phyloP scores from a whole-genome alignment of 1,140 invertebrate genomes.

The Drosophila murphyi region DNA sequence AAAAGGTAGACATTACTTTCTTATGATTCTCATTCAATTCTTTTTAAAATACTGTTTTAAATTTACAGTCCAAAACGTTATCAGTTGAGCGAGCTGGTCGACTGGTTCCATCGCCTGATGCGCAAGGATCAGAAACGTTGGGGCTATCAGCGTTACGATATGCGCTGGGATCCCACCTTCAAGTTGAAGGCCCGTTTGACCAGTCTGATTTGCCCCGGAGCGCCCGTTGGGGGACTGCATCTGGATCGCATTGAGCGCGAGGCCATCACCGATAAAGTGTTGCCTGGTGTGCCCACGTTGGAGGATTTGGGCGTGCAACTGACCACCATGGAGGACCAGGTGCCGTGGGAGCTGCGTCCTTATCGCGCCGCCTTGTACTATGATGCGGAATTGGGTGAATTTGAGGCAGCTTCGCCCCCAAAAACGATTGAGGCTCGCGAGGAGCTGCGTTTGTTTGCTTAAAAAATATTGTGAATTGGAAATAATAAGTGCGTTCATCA shows the following conservation, averaged over 20 bases:
- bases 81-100: slow-evolving; percentile 89
- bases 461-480: slow-evolving; percentile 63
- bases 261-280: slow-evolving; percentile 89
- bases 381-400: slow-evolving; percentile 91
- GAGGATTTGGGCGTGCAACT: slow-evolving; percentile 94
- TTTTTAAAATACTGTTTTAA: not conserved
- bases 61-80: slow-evolving; percentile 91
- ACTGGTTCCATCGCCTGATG: slow-evolving; percentile 90
- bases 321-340: slow-evolving; percentile 90
- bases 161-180: slow-evolving; percentile 90
- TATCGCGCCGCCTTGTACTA: slow-evolving; percentile 89
- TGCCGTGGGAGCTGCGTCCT: slow-evolving; percentile 91
- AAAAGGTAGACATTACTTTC: no score
- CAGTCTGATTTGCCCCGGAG: slow-evolving; percentile 87
- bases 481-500: slow-evolving; percentile 69
- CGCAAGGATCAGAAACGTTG: slow-evolving; percentile 87
- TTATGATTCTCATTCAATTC: no score
- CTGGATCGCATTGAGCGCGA: slow-evolving; percentile 95
- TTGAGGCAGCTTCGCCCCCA: slow-evolving; percentile 88
- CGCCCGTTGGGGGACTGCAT: slow-evolving; percentile 88
- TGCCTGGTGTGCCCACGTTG: slow-evolving; percentile 89
- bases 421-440: slow-evolving; percentile 70
- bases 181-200: slow-evolving; percentile 88
- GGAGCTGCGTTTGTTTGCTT: slow-evolving; percentile 68
- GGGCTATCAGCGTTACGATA: slow-evolving; percentile 89